phyloP scores from a whole-genome alignment of 2,113 vertebrate genomes.

The Cnemophilus loriae region DNA sequence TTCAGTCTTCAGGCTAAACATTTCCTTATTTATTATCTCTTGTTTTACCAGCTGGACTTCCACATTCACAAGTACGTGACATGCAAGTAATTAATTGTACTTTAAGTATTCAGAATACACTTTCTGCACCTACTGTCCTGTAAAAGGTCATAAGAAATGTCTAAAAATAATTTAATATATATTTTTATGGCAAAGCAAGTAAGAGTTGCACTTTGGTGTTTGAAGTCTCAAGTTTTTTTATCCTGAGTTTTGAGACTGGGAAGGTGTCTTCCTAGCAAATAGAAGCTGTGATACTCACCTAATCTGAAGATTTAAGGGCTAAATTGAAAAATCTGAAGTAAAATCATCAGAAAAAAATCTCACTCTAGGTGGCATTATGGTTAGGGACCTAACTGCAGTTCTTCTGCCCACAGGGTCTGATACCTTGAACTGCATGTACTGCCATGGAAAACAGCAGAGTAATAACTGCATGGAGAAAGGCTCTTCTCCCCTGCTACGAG shows the following conservation, averaged over 20 bases:
- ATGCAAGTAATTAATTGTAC: not conserved
- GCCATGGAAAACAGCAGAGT: not conserved
- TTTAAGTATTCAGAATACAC: not conserved
- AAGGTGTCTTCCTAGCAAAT: not conserved
- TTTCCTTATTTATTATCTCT: not conserved
- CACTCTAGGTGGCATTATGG: not conserved
- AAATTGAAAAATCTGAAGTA: not conserved
- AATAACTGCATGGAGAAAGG: not conserved
- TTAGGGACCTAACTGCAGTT: accelerated
- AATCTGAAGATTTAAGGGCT: not conserved
- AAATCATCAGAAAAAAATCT: not conserved
- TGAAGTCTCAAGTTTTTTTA: not conserved
- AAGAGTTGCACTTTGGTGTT: not conserved
- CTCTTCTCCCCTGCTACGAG: not conserved
- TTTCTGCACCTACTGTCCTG: not conserved
- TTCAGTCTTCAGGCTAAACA: not conserved
- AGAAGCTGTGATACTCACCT: not conserved
- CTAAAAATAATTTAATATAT: not conserved
- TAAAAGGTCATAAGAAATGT: not conserved
- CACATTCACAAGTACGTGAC: not conserved
- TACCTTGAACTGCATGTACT: not conserved
- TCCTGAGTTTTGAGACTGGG: not conserved
- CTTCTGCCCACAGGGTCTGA: not conserved
- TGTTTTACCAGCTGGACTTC: not conserved
- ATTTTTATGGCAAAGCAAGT: not conserved